phyloP scores from a whole-genome alignment of 2,888 invertebrate species.

The Neria commutata region DNA sequence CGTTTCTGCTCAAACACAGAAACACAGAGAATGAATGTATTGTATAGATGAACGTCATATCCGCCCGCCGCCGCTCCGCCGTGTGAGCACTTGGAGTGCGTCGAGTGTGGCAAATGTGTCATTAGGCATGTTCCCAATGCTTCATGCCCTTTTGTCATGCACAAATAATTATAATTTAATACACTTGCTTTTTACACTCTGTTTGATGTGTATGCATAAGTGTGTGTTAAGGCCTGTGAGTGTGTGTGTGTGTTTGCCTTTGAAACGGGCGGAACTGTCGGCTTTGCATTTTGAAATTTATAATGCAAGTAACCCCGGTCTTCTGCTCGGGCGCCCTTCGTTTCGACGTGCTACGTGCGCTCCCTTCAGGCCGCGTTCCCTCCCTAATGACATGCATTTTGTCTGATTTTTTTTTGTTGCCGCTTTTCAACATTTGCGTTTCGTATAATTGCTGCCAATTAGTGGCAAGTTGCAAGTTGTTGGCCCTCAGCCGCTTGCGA shows the following conservation, averaged over 20 bases:
- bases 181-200: slow-evolving; percentile 49
- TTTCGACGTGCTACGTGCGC: background rate
- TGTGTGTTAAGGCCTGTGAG: background rate
- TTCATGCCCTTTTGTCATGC: slow-evolving; percentile 53
- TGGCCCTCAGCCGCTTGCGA: background rate
- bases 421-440: background rate
- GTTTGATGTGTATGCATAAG: too few relatives aligned
- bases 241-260: slow-evolving; percentile 11
- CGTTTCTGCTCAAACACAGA: slow-evolving; percentile 4
- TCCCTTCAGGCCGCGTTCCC: slow-evolving; percentile 9
- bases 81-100: background rate
- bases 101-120: slow-evolving; percentile 55
- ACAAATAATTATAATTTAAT: slow-evolving; percentile 59
- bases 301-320: background rate
- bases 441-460: slow-evolving; percentile 49
- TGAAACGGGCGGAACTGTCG: too few relatives aligned
- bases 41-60: too few relatives aligned
- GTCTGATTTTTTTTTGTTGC: background rate
- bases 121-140: slow-evolving; percentile 58
- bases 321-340: background rate
- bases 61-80: background rate
- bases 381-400: slow-evolving; percentile 14
- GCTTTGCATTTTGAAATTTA: background rate
- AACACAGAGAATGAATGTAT: too few relatives aligned
- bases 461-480: slow-evolving; percentile 45